Conservation (phyloP, 2,888 invertebrate genomes). For the Stenodera caucasica region DNA sequence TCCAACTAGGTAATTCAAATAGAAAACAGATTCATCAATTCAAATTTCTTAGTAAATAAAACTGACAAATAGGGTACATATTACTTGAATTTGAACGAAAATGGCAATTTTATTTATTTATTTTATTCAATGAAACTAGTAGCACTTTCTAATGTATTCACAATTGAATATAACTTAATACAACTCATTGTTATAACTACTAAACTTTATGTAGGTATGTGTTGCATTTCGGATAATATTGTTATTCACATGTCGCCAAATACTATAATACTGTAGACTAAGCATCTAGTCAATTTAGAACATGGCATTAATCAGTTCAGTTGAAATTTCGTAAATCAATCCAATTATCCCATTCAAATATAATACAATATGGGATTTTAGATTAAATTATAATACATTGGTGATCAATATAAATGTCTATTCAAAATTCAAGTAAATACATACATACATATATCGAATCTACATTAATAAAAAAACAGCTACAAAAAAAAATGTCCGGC, state of each 20-base stretch:
- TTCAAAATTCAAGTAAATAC: no score
- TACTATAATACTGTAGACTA: background rate
- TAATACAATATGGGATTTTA: background rate
- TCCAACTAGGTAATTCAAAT: background rate
- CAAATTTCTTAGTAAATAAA: no score
- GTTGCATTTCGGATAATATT: background rate
- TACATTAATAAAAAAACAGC: no score
- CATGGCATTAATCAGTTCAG: background rate
- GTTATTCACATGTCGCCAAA: background rate
- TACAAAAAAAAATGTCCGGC: background rate
- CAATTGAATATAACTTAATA: background rate
- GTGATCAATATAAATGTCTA: no score
- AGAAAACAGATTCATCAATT: background rate
- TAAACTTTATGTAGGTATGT: background rate
- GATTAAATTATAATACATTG: background rate
- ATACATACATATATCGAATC: no score
- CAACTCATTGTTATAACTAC: background rate
- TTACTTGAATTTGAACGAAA: no score
- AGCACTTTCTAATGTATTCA: background rate
- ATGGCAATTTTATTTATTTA: no score
- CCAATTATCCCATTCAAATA: background rate
- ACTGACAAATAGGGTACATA: no score
- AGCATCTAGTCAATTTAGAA: background rate
- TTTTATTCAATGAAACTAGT: no score
- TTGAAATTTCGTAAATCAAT: background rate